Evolutionary conservation across 2,113 vertebrate genomes (phyloP), one percentile per base, ranked within the genome.

Genomic region (Bufo bufo): DNA sequence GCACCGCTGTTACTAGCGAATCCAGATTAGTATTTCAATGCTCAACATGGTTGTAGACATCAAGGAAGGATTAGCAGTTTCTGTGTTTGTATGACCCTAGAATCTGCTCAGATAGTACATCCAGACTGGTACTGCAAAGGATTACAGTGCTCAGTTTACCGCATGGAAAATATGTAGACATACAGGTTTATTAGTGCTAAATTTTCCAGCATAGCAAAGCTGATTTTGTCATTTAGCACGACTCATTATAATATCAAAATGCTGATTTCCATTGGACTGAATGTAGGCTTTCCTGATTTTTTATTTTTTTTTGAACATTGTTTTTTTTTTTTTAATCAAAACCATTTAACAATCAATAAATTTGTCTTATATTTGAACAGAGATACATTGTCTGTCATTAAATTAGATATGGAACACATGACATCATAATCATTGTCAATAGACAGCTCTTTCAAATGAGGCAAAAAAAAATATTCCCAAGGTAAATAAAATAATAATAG

Each of bases 11-110:
- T 80, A 87, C 47, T 43, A 9, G 52, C 43, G 54, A 87, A 81
- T 71, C 77, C 63, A 59, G 63, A 81, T 61, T 87, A 82, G 52
- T 82, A 74, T 87, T 87, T 82, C 66, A 82, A 82, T 74, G 63
- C 54, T 59, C 49, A 81, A 82, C 65, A 74, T 74, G 78, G 33
- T 82, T 61, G 66, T 58, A 72, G 77, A 33, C 49, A 86, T 50
- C 59, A 79, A 86, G 17, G 71, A 79, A 13, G 61, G 77, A 86
- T 80, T 79, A 69, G 6, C 61, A 69, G 77, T 49, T 78, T 23
- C 16, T 80, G 12, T 79, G 20, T 52, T 3, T 71, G 77, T n/a
- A n/a, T 49, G 78, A 58, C n/a, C 23, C 50, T 33, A 61, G 43
- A 13, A 75, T 50, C 47, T 65, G 17, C 5, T 78, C 1, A 56